Evolutionary conservation across 2,888 invertebrate genomes (phyloP).

Genomic region (Habroteleia sp.): DNA sequence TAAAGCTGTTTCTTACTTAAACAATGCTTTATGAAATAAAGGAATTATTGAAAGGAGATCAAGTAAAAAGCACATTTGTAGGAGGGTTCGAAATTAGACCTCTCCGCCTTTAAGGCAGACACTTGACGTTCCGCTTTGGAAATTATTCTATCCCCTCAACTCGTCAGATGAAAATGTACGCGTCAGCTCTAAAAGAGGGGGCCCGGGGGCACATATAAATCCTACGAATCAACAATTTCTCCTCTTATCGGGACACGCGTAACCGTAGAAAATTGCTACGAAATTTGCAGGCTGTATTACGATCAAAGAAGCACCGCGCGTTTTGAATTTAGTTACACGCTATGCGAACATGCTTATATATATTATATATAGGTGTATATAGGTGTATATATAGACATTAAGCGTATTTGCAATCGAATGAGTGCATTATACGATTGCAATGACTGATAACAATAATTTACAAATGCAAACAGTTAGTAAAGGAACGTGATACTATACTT

Average conservation of each 20-base stretch:
- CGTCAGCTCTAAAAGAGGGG: constrained; percentile 50
- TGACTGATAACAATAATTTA: constrained; percentile 2
- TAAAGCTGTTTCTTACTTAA: constrained; percentile 10
- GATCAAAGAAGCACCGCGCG: constrained; percentile 35
- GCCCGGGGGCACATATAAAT: constrained; percentile 56
- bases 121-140: constrained; percentile 52
- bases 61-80: constrained; percentile 40
- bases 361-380: not conserved
- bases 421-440: not conserved
- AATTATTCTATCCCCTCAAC: constrained; percentile 55
- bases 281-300: constrained; percentile 27
- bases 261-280: constrained; percentile 50
- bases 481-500: no score
- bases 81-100: constrained; percentile 53
- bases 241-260: constrained; percentile 49
- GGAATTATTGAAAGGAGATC: constrained; percentile 40
- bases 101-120: constrained; percentile 52
- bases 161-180: constrained; percentile 37
- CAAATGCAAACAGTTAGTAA: no score
- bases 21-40: constrained; percentile 26
- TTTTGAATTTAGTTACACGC: constrained; percentile 31
- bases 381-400: no score
- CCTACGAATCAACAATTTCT: constrained; percentile 57
- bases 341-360: constrained; percentile 3
- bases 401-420: not conserved